These are phyloP conservation scores for Epinephelus fuscoguttatus DNA, from an alignment of 2,113 vertebrate species.

Conservation along the genomic window DNA sequence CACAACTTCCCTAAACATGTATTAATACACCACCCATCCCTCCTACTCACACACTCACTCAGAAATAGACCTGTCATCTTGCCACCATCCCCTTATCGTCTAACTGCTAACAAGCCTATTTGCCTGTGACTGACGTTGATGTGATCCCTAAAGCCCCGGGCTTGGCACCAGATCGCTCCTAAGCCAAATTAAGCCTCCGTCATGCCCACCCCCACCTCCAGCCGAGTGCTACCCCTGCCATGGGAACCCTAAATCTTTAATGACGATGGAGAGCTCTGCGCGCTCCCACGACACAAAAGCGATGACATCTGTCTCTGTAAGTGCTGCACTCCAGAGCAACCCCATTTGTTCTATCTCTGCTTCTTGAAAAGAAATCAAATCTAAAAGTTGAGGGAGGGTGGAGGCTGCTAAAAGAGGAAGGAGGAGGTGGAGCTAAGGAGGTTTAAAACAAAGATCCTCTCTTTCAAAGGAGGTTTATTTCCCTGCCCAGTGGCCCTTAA, in stretches of 20 bases:
- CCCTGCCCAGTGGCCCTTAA: constrained; percentile 63
- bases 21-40: constrained; percentile 41
- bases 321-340: constrained; percentile 81
- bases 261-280: constrained; percentile 80
- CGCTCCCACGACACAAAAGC: constrained; percentile 83
- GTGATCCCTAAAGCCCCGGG: constrained; percentile 79
- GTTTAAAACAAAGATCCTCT: constrained; percentile 81
- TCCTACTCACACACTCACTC: constrained; percentile 64
- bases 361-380: constrained; percentile 84
- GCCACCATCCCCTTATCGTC: constrained; percentile 77
- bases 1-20: constrained; percentile 48
- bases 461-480: constrained; percentile 69
- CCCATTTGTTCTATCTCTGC: constrained; percentile 81
- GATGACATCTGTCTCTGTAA: constrained; percentile 85
- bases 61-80: constrained; percentile 78
- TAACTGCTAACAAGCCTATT: constrained; percentile 82
- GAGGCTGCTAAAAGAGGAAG: constrained; percentile 62
- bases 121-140: constrained; percentile 83
- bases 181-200: constrained; percentile 85
- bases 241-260: constrained; percentile 88
- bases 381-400: constrained; percentile 75
- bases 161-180: constrained; percentile 82
- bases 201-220: constrained; percentile 80
- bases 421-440: constrained; percentile 63
- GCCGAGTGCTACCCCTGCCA: constrained; percentile 73